phyloP scores from a whole-genome alignment of 2,888 invertebrate genomes.

The Hirtodrosophila trivittata region DNA sequence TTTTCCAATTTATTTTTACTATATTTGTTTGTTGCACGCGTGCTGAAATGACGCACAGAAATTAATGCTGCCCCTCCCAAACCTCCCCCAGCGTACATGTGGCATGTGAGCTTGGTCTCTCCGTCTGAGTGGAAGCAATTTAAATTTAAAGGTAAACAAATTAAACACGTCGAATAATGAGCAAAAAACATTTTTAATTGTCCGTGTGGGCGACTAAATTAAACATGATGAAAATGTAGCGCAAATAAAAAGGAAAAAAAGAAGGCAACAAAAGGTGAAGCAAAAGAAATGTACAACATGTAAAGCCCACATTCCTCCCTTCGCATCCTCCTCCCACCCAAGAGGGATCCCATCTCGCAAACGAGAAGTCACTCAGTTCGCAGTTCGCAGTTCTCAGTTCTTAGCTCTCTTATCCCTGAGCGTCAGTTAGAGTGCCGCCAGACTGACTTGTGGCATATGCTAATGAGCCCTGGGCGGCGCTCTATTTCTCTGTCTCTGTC shows the following conservation, averaged over 20 bases:
- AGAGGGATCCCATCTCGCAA: no score
- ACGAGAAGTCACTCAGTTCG: constrained; percentile 22
- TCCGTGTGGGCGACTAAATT: constrained; percentile 52
- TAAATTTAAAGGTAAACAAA: constrained; percentile 64
- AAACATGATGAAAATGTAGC: constrained; percentile 20
- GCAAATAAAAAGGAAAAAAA: constrained; percentile 2
- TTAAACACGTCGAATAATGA: constrained; percentile 62
- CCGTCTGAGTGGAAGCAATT: constrained; percentile 11
- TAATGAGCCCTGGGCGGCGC: constrained; percentile 66
- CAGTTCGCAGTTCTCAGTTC: no score
- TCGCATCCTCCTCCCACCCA: not conserved
- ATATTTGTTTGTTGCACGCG: not conserved
- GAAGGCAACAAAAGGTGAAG: constrained; percentile 16
- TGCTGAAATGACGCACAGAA: constrained; percentile 10
- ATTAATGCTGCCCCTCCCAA: constrained; percentile 9
- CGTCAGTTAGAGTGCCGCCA: constrained; percentile 48
- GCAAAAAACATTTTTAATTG: constrained; percentile 66
- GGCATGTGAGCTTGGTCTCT: no score
- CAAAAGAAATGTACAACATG: constrained; percentile 47
- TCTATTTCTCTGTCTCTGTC: not conserved
- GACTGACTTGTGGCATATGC: constrained; percentile 75
- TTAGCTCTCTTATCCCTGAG: constrained; percentile 26
- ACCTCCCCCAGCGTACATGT: no score
- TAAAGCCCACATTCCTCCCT: not conserved
- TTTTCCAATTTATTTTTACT: constrained; percentile 17